Conservation (phyloP, 2,113 vertebrate species). For the Stegastes partitus region DNA sequence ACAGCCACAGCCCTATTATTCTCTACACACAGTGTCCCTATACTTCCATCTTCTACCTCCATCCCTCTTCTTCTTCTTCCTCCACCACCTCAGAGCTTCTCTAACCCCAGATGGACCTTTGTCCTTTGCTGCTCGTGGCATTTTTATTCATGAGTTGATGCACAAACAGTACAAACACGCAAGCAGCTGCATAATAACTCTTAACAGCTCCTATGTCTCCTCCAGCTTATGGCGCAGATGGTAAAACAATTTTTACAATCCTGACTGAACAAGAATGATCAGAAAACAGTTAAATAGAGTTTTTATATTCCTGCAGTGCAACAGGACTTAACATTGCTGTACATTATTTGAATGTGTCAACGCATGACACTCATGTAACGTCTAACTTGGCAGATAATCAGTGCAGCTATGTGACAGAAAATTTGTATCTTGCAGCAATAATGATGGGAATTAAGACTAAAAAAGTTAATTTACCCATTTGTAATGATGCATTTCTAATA, state of each 20-base stretch:
- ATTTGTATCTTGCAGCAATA: too few species aligned
- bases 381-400: background rate
- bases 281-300: background rate
- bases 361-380: too few species aligned
- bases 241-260: constrained; percentile 5
- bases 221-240: background rate
- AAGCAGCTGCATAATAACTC: constrained; percentile 28
- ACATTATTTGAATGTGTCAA: too few species aligned
- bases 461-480: too few species aligned
- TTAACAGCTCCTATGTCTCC: background rate
- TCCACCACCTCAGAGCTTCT: constrained; percentile 2
- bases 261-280: constrained; percentile 3
- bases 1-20: background rate
- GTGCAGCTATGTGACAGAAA: background rate
- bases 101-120: constrained; percentile 6
- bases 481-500: background rate
- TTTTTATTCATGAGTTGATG: constrained; percentile 37
- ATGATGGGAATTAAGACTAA: too few species aligned
- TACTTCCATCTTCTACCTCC: background rate
- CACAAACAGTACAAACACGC: constrained; percentile 12
- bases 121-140: constrained; percentile 25
- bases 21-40: background rate
- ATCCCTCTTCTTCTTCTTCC: background rate
- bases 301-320: too few species aligned
- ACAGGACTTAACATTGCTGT: too few species aligned